These are phyloP conservation scores for Dermatophagoides farinae DNA, from an alignment of 1,140 invertebrate genomes.

Conservation along the genomic window DNA sequence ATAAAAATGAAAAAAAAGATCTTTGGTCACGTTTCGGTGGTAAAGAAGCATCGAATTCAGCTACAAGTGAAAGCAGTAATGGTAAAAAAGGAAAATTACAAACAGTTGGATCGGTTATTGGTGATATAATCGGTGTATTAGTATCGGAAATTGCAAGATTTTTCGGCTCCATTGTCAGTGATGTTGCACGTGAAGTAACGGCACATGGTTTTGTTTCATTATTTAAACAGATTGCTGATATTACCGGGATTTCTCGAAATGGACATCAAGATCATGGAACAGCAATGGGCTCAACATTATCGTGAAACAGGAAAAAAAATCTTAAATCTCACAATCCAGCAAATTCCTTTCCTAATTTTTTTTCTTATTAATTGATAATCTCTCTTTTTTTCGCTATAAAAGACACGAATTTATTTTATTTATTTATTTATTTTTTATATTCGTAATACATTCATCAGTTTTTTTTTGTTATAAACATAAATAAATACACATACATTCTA, in stretches of 20 bases:
- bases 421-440: too few relatives aligned
- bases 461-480: too few relatives aligned
- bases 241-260: conserved; percentile 2
- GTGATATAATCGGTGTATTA: conserved; percentile 9
- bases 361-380: too few relatives aligned
- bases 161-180: conserved; percentile 7
- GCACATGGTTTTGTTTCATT: conserved; percentile 12
- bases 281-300: neutral
- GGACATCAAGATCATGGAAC: neutral
- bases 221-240: conserved; percentile 9
- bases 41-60: neutral
- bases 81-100: conserved; percentile 7
- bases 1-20: too few relatives aligned
- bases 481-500: too few relatives aligned
- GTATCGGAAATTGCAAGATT: conserved; percentile 6
- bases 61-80: neutral
- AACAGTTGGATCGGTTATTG: conserved; percentile 9
- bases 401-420: too few relatives aligned
- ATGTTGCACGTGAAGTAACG: conserved; percentile 9
- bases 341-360: too few relatives aligned
- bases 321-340: too few relatives aligned
- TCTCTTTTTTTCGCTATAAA: too few relatives aligned
- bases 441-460: too few relatives aligned
- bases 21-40: too few relatives aligned
- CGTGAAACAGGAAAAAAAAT: too few relatives aligned